Evolutionary conservation across 2,113 vertebrate genomes (phyloP), one percentile per base, ranked within the genome.

Genomic region (Phyllostomus hastatus): DNA sequence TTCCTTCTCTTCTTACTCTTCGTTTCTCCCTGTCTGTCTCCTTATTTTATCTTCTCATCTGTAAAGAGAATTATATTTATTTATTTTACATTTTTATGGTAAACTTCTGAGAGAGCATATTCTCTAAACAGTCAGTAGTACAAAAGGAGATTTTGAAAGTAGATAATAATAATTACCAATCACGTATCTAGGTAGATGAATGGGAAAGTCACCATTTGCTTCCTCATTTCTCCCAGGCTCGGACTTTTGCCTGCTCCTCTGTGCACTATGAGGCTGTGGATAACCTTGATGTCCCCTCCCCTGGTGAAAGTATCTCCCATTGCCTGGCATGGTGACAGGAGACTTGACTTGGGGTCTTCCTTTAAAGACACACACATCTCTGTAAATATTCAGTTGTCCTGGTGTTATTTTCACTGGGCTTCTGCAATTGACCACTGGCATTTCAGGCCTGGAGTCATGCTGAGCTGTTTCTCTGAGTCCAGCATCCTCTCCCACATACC

Each of bases 381-480:
- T 20, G 4, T 24, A 15, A 4, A 4, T 82, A 84, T 66, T 48
- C 26, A 17, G 5, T 61, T 11, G 31, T 70, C 28, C 24, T 52
- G 3, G 0, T n/a, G 67, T 73, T 80, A 38, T 24, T 72, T 48
- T 80, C 38, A 0, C 20, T 24, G 4, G 20, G 15, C 1, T 69
- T 69, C 35, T 79, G 57, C 67, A 81, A 22, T 10, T 16, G 19
- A 50, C n/a, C 8, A 9, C 20, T 57, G 79, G 26, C 16, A 19
- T 19, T 14, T 46, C 4, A 22, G 3, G 17, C 33, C n/a, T 54
- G 10, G 22, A 12, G 31, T 0, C 0, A 20, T 11, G 26, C 7
- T 54, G 10, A 7, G 4, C 17, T 16, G 12, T 38, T 82, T 28
- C 75, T 83, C 52, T 43, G 26, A 28, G n/a, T 52, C 10, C 38